Evolutionary conservation across 2,888 invertebrate species (phyloP).

Genomic region (Volucella inanis): DNA sequence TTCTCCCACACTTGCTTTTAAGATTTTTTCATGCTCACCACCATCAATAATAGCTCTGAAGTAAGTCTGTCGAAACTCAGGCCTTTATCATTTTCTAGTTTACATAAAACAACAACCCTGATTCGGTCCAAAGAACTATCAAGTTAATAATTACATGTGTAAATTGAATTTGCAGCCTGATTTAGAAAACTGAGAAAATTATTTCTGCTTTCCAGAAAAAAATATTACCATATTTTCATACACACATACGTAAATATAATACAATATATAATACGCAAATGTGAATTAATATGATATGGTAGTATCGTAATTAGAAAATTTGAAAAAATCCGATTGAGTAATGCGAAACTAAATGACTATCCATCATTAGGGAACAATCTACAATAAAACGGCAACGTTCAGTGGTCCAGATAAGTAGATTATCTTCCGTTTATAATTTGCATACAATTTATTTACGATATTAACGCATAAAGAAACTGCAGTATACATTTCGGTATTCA

Average conservation of each 20-base stretch:
- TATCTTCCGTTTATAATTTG: slow-evolving; percentile 71
- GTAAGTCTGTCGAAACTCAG: too few species aligned
- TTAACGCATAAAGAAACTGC: slow-evolving; percentile 37
- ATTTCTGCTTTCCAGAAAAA: too few species aligned
- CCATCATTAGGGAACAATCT: slow-evolving; percentile 53
- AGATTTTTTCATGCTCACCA: too few species aligned
- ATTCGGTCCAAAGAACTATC: too few species aligned
- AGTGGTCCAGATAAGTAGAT: slow-evolving; percentile 72
- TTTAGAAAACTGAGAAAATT: too few species aligned
- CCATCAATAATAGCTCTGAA: too few species aligned
- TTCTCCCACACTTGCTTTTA: too few species aligned
- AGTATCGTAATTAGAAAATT: slow-evolving; percentile 15
- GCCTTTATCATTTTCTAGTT: too few species aligned
- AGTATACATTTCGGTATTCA: slow-evolving; percentile 28
- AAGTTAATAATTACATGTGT: too few species aligned
- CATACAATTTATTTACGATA: slow-evolving; percentile 70
- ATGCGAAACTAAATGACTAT: slow-evolving; percentile 58
- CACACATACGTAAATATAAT: background rate
- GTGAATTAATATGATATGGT: background rate
- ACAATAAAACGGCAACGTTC: slow-evolving; percentile 44
- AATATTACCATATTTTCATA: background rate
- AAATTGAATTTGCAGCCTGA: too few species aligned
- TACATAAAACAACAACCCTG: too few species aligned
- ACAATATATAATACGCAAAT: background rate
- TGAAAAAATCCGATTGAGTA: slow-evolving; percentile 57